phyloP scores from a whole-genome alignment of 2,113 vertebrate species.

The Eudorcas thomsonii region DNA sequence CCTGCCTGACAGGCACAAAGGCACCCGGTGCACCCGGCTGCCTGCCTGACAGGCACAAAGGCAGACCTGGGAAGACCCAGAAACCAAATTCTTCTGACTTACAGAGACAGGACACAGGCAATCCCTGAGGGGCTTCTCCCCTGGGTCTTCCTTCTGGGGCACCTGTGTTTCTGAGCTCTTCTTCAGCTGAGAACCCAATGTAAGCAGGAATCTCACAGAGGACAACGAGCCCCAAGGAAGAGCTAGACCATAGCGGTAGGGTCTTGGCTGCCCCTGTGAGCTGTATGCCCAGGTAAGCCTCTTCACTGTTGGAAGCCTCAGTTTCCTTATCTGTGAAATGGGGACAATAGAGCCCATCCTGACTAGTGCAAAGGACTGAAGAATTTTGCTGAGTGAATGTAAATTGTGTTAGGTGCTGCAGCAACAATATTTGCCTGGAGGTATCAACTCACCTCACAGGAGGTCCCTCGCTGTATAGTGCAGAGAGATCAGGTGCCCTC shows the following conservation, averaged over 20 bases:
- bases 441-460: neutral
- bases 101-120: neutral
- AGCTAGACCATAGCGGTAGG: rapidly evolving
- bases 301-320: neutral
- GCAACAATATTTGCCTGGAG: neutral
- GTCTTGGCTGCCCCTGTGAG: neutral
- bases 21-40: neutral
- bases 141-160: rapidly evolving
- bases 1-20: neutral
- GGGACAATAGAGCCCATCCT: neutral
- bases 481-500: neutral
- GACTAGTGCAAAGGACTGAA: neutral
- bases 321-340: slow-evolving; percentile 6
- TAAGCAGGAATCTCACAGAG: neutral
- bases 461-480: neutral
- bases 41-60: neutral
- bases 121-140: rapidly evolving
- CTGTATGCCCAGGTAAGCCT: neutral
- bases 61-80: neutral
- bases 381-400: neutral
- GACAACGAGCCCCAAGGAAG: neutral
- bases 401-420: neutral
- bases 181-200: rapidly evolving
- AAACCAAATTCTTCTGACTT: neutral
- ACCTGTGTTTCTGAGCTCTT: neutral